These are phyloP conservation scores for Acomys russatus DNA, from an alignment of 2,797 vertebrate species.

Conservation along the genomic window DNA sequence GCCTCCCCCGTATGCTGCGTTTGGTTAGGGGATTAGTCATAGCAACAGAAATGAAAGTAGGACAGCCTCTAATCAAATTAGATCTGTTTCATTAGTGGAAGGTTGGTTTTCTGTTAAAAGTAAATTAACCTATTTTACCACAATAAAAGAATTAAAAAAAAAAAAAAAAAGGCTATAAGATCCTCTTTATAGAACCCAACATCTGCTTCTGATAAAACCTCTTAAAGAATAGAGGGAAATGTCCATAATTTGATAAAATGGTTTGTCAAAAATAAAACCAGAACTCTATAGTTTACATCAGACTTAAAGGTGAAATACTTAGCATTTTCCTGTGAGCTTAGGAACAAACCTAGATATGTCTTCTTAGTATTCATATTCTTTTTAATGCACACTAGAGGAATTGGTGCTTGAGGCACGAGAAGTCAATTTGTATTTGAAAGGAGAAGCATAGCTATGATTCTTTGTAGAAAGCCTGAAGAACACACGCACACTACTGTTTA, in stretches of 20 bases:
- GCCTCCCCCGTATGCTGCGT: background rate
- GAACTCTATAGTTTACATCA: background rate
- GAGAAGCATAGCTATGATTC: background rate
- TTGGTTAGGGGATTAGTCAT: background rate
- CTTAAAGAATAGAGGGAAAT: background rate
- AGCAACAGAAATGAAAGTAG: constrained; percentile 11
- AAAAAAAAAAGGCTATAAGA: background rate
- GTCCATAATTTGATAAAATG: background rate
- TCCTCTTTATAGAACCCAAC: background rate
- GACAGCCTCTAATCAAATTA: background rate
- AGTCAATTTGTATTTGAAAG: background rate
- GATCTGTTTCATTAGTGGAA: constrained; percentile 23
- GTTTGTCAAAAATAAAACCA: background rate
- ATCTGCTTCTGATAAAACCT: background rate
- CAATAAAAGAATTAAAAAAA: constrained; percentile 34
- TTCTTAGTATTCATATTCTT: background rate
- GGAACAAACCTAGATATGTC: background rate
- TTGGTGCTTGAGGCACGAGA: background rate
- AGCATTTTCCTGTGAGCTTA: background rate
- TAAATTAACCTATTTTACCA: constrained; percentile 20
- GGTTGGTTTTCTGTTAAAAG: constrained; percentile 17
- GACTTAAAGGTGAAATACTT: background rate
- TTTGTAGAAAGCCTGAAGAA: background rate
- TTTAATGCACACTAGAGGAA: background rate
- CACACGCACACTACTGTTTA: background rate